Evolutionary conservation across 2,797 vertebrate species (phyloP).

Genomic region (Coregonus ussuriensis): DNA sequence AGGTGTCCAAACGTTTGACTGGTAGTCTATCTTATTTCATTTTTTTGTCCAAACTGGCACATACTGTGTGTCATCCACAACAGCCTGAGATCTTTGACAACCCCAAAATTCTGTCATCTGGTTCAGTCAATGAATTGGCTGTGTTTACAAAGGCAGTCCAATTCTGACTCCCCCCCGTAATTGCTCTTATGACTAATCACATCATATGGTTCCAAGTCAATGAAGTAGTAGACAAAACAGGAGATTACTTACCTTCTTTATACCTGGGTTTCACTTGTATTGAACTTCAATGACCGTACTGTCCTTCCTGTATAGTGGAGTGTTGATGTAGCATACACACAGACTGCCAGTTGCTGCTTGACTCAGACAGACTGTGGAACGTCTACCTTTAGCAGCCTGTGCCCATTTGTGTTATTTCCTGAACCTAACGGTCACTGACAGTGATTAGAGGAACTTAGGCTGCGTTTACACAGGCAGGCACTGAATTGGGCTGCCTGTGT

Average conservation of each 20-base stretch:
- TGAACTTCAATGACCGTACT: constrained; percentile 1
- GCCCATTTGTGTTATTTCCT: not conserved
- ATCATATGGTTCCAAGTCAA: too few species aligned
- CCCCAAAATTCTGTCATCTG: not conserved
- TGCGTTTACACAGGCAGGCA: too few species aligned
- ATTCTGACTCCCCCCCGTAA: too few species aligned
- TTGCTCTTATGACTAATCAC: too few species aligned
- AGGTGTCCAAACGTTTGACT: too few species aligned
- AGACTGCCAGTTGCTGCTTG: not conserved
- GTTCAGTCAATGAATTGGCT: too few species aligned
- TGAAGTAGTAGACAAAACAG: not conserved
- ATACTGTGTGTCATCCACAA: not conserved
- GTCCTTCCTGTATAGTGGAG: not conserved
- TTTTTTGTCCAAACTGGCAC: not conserved
- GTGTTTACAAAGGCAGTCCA: too few species aligned
- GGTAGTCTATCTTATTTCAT: too few species aligned
- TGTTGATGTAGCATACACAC: not conserved
- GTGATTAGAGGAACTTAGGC: not conserved
- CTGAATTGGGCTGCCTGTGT: too few species aligned
- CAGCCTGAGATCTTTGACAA: not conserved
- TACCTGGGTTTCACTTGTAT: not conserved
- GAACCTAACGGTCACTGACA: not conserved
- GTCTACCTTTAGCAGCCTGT: not conserved
- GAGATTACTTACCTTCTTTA: not conserved
- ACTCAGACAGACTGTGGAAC: not conserved